Evolutionary conservation across 2,797 vertebrate genomes (phyloP).

Genomic region (Staurois parvus): DNA sequence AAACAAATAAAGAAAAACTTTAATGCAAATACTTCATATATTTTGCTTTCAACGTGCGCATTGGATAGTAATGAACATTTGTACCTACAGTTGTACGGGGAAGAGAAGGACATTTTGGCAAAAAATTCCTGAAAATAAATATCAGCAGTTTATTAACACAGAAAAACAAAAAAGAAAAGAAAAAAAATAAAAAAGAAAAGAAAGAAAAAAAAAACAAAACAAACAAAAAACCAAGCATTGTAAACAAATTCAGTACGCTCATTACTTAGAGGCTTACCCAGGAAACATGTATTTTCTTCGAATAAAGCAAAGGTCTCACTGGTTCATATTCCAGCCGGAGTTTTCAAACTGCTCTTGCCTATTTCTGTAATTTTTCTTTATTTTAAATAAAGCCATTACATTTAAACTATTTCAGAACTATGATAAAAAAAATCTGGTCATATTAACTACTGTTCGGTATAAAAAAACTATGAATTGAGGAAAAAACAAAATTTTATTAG

Average conservation of each 20-base stretch:
- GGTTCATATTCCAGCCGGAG: slow-evolving; percentile 41
- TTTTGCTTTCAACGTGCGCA: slow-evolving; percentile 83
- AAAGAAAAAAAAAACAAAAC: background rate
- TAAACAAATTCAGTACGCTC: slow-evolving; percentile 60
- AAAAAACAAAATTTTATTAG: slow-evolving; percentile 78
- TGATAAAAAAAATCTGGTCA: slow-evolving; percentile 6
- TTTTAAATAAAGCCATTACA: slow-evolving; percentile 34
- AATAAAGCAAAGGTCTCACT: slow-evolving; percentile 39
- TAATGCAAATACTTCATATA: slow-evolving; percentile 71
- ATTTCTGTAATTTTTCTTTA: slow-evolving; percentile 15
- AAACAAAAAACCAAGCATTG: slow-evolving; percentile 55
- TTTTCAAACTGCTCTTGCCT: slow-evolving; percentile 40
- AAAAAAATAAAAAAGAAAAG: background rate
- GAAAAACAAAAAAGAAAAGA: slow-evolving; percentile 41
- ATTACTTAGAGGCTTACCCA: slow-evolving; percentile 43
- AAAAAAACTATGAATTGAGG: slow-evolving; percentile 74
- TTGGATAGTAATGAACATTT: slow-evolving; percentile 86
- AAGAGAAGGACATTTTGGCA: slow-evolving; percentile 86
- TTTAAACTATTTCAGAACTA: slow-evolving; percentile 45
- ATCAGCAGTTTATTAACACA: slow-evolving; percentile 85
- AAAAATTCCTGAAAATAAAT: slow-evolving; percentile 91
- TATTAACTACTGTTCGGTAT: slow-evolving; percentile 68
- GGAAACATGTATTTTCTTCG: slow-evolving; percentile 44
- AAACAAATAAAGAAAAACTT: slow-evolving; percentile 70
- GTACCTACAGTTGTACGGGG: slow-evolving; percentile 93